phyloP scores from a whole-genome alignment of 2,113 vertebrate genomes.

The Oreotrochilus melanogaster region DNA sequence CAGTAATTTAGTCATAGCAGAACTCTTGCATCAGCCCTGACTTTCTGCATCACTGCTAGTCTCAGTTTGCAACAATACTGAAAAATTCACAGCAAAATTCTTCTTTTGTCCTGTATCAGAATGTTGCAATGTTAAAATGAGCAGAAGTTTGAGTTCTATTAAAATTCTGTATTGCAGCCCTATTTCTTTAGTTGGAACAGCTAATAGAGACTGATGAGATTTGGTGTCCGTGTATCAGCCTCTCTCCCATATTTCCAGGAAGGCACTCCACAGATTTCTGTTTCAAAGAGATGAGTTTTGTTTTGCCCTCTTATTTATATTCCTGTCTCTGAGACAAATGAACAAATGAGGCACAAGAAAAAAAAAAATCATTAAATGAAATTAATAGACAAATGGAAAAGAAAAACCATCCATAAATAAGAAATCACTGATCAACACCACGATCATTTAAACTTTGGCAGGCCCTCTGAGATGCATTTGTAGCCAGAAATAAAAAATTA shows the following conservation, averaged over 20 bases:
- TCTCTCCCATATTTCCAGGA: background rate
- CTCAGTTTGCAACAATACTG: background rate
- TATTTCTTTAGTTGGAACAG: background rate
- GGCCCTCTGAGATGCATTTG: constrained; percentile 31
- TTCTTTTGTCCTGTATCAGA: background rate
- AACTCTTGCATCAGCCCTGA: background rate
- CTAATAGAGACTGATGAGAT: background rate
- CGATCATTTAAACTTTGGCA: constrained; percentile 64
- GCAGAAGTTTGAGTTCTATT: background rate
- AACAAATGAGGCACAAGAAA: background rate
- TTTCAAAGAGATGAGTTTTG: background rate
- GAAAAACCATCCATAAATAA: constrained; percentile 55
- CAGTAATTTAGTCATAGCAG: background rate
- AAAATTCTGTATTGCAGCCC: background rate
- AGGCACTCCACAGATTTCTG: background rate
- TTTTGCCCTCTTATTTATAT: background rate
- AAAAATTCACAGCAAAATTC: background rate
- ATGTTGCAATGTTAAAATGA: background rate
- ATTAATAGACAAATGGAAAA: constrained; percentile 3
- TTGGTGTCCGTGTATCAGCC: background rate
- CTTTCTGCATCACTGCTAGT: background rate
- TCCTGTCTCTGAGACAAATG: background rate
- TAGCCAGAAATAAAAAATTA: constrained; percentile 61
- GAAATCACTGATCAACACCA: constrained; percentile 56
- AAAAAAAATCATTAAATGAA: constrained; percentile 49